phyloP scores from a whole-genome alignment of 2,888 invertebrate genomes.

The Drosophila peninsularis region DNA sequence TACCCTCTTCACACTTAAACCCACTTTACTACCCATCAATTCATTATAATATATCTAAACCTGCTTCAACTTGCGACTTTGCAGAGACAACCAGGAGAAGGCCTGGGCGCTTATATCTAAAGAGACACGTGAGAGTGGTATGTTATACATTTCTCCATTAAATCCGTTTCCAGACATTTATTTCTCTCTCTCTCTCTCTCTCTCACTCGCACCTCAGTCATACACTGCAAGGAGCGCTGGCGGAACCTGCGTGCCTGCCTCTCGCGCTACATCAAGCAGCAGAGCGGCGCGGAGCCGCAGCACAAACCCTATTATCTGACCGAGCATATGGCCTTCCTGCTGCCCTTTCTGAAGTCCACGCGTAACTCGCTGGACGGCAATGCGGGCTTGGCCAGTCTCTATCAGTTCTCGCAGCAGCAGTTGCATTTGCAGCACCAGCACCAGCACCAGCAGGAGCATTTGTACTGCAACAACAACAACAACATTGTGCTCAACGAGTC shows the following conservation, averaged over 20 bases:
- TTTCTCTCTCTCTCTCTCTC: no score
- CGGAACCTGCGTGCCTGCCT: constrained; percentile 84
- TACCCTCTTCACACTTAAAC: not conserved
- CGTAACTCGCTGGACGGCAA: constrained; percentile 80
- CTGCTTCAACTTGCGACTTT: constrained; percentile 12
- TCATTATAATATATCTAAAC: not conserved
- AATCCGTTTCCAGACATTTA: no score
- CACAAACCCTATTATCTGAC: constrained; percentile 85
- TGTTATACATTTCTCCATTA: constrained; percentile 29
- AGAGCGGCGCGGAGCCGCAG: constrained; percentile 83
- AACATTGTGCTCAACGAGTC: constrained; percentile 34
- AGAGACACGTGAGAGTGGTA: constrained; percentile 84
- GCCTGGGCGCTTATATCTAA: constrained; percentile 83
- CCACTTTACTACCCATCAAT: not conserved
- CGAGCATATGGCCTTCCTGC: constrained; percentile 84
- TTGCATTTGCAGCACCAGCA: constrained; percentile 47
- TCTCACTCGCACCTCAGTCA: constrained; percentile 62
- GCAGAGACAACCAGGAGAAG: constrained; percentile 84
- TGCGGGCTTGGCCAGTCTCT: constrained; percentile 67
- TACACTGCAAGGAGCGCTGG: constrained; percentile 85
- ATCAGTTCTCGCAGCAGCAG: constrained; percentile 72
- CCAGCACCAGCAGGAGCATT: constrained; percentile 53
- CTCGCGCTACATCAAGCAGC: constrained; percentile 84
- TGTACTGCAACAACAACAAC: constrained; percentile 53
- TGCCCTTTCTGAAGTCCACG: constrained; percentile 84